phyloP scores from a whole-genome alignment of 2,797 vertebrate species.

The Esox lucius region DNA sequence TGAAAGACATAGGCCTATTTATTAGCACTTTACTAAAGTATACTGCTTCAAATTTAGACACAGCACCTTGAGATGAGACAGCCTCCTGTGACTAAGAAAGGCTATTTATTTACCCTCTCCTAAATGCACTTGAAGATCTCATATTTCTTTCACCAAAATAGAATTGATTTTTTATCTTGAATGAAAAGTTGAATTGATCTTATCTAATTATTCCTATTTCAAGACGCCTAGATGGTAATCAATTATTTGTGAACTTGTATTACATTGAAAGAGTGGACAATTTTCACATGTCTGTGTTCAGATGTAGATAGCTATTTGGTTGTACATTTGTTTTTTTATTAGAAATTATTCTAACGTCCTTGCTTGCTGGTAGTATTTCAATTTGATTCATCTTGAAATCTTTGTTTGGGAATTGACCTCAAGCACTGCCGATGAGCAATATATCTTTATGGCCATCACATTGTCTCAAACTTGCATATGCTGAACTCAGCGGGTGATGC shows the following conservation, averaged over 20 bases:
- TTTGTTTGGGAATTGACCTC: slow-evolving; percentile 26
- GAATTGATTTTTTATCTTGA: neutral
- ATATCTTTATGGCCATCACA: slow-evolving; percentile 35
- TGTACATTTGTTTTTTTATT: slow-evolving; percentile 31
- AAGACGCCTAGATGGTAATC: slow-evolving; percentile 54
- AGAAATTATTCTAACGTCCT: slow-evolving; percentile 27
- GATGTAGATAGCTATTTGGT: neutral
- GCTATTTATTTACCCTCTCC: neutral
- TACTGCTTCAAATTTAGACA: slow-evolving; percentile 40
- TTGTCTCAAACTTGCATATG: slow-evolving; percentile 12
- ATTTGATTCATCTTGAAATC: slow-evolving; percentile 26
- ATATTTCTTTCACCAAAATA: neutral
- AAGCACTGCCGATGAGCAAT: slow-evolving; percentile 50
- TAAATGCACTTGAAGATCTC: neutral
- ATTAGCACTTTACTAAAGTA: slow-evolving; percentile 51
- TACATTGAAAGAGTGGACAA: slow-evolving; percentile 46
- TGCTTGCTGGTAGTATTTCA: slow-evolving; percentile 21
- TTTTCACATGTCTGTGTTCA: too few relatives aligned
- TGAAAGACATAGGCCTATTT: slow-evolving; percentile 44
- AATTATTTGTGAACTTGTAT: slow-evolving; percentile 54
- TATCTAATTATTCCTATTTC: slow-evolving; percentile 43
- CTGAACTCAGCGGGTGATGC: slow-evolving; percentile 50
- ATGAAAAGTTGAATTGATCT: slow-evolving; percentile 10
- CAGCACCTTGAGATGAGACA: slow-evolving; percentile 34
- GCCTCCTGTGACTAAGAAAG: slow-evolving; percentile 18